Base-by-base conservation (phyloP, 2,113 vertebrate species). In the Lepidothrix coronata region DNA sequence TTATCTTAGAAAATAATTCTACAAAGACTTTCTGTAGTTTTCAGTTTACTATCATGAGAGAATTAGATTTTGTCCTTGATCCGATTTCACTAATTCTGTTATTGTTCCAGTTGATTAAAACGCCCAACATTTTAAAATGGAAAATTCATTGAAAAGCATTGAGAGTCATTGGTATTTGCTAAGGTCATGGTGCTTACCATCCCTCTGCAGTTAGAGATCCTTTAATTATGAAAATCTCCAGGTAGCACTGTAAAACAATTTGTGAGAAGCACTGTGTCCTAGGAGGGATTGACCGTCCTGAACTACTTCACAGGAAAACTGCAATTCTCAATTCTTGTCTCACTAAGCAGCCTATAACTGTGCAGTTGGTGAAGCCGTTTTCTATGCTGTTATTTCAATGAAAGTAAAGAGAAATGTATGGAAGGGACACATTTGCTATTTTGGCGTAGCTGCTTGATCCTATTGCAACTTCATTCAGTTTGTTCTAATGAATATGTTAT, bases 101-200 rank as follows among this genome's bases (percentile, higher is more conserved):
- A 62, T 94, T 89, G 44, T 90, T 96, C 19, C 52, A 58, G 37
- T 80, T 95, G 59, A 30, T 74, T 93, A n/a, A 87, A 89, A 82
- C 67, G 25, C 48, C 21, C 70, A 68, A 16, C 58, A 54, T 83
- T 97, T 96, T 84, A 77, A 96, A 96, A 86, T 25, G 28, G 14
- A 71, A 61, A 80, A 66, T 46, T 79, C 2, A 59, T 41, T 79
- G 46, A 72, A 72, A 85, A 87, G 18, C 59, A 46, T 57, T 82
- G 58, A 52, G 21, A 57, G 17, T 55, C 2, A 48, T 70, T 84
- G 88, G 28, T 70, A 74, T 21, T 82, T 88, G 28, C 35, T 68
- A 27, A 85, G n/a, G 20, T 81, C 14, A 9, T n/a, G 44, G 43
- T 70, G 52, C 27, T 91, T 28, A 41, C 49, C 25, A 9, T 66